phyloP scores from a whole-genome alignment of 2,797 vertebrate species.

The Pogonophryne albipinna region DNA sequence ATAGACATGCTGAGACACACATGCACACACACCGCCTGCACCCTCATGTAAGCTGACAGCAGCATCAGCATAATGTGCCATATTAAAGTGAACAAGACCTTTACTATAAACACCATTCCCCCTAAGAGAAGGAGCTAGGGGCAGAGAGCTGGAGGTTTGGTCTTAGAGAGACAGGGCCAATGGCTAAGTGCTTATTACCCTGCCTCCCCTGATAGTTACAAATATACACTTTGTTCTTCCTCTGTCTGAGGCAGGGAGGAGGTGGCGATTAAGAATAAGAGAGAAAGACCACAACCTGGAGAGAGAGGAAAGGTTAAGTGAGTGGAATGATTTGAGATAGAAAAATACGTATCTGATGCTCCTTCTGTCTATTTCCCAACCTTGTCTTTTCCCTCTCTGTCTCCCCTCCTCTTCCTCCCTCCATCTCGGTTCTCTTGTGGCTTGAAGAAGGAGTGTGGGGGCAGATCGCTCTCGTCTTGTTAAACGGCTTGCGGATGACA shows the following conservation, averaged over 20 bases:
- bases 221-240: conserved; percentile 75
- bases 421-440: conserved; percentile 71
- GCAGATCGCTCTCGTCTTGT: conserved; percentile 84
- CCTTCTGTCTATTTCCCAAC: conserved; percentile 46
- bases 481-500: conserved; percentile 90
- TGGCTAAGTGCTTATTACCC: conserved; percentile 81
- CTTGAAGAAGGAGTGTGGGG: conserved; percentile 81
- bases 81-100: conserved; percentile 93
- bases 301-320: conserved; percentile 74
- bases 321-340: conserved; percentile 68
- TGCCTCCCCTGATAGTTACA: conserved; percentile 76
- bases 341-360: conserved; percentile 71
- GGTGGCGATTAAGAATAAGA: conserved; percentile 43
- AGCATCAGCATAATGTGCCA: conserved; percentile 92
- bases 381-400: conserved; percentile 48
- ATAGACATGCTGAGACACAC: conserved; percentile 46
- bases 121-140: conserved; percentile 53
- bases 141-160: conserved; percentile 66
- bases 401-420: conserved; percentile 61
- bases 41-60: conserved; percentile 87
- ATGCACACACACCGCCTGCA: conserved; percentile 20
- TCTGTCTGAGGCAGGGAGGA: conserved; percentile 62
- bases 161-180: conserved; percentile 64
- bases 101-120: conserved; percentile 90
- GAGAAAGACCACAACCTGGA: conserved; percentile 70